Percentiles rank a stretch among this genome's conserved stretches.
Evolutionary conservation across 1,140 invertebrate genomes (phyloP).

Genomic region (Dysdera silvatica): DNA sequence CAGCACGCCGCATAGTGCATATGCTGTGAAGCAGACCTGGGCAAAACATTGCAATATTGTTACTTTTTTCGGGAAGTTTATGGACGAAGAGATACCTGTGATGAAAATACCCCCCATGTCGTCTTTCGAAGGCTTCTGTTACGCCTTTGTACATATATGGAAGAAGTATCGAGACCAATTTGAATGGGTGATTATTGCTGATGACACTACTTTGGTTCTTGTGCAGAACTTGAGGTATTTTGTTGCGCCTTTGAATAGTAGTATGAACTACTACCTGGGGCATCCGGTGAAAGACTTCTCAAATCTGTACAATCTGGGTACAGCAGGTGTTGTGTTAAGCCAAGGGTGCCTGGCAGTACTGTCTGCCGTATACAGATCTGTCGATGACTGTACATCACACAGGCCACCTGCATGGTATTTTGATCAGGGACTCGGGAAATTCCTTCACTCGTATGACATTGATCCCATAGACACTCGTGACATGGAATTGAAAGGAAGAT

Average conservation of each 20-base stretch:
- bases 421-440: constrained; percentile 30
- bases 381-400: constrained; percentile 12
- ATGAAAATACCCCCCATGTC: constrained; percentile 25
- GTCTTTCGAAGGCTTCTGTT: constrained; percentile 32
- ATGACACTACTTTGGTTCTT: constrained; percentile 45
- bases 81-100: constrained; percentile 34
- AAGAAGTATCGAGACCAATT: constrained; percentile 36
- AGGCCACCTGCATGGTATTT: constrained; percentile 18
- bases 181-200: constrained; percentile 45
- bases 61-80: constrained; percentile 32
- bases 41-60: constrained; percentile 35
- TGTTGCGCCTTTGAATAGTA: constrained; percentile 32
- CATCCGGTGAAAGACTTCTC: constrained; percentile 32
- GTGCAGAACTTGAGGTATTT: constrained; percentile 42
- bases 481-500: constrained; percentile 24
- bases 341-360: constrained; percentile 13
- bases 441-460: constrained; percentile 25
- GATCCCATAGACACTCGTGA: constrained; percentile 34
- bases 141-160: constrained; percentile 27
- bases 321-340: constrained; percentile 34
- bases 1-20: constrained; percentile 25
- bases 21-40: constrained; percentile 35
- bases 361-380: constrained; percentile 8
- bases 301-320: constrained; percentile 32
- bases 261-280: constrained; percentile 32